Evolutionary conservation across 2,888 invertebrate genomes (phyloP), one percentile per base, ranked within the genome.

Genomic region (Germaria angustata): DNA sequence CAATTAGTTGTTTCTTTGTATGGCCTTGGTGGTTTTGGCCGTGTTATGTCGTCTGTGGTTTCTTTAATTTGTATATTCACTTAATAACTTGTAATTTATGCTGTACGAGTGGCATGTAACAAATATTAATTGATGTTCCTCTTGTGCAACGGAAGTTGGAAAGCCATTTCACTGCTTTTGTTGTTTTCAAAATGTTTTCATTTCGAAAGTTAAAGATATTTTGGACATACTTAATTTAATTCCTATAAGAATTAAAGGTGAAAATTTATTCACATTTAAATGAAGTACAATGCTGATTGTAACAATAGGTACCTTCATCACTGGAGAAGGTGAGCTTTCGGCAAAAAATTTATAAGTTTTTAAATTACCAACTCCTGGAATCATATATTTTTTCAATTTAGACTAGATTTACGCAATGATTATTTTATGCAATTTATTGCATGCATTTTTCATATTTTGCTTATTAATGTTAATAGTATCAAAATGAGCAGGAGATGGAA

Each of bases 1-100:
- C 41, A 69, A 68, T 73, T 69, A 77, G 49, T 68, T 22, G 72
- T 81, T 81, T 66, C n/a, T 36, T 36, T 8, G 2, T 44, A 53
- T 73, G 73, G 75, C 78, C 73, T 82, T 78, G 68, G 36, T 51
- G 57, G 55, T n/a, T 55, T 49, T 11, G 20, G 20, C 39, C 81
- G 46, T 66, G 44, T 72, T 34, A 53, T 34, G 28, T 49, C 39
- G 63, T 32, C 36, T 59, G 36, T 24, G 28, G 39, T 61, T 61
- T 63, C 61, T 13, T 22, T 46, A 73, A 75, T 65, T 20, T 8
- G 6, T 51, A 24, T 71, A 71, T 71, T 68, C 61, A 59, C 8
- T 66, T 66, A 53, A 57, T 46, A 59, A 55, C 34, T 59, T 72
- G 24, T 73, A 78, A 71, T 78, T 63, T 71, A 78, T 78, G 63